phyloP scores from a whole-genome alignment of 2,888 invertebrate species.

The Hipparchia semele region DNA sequence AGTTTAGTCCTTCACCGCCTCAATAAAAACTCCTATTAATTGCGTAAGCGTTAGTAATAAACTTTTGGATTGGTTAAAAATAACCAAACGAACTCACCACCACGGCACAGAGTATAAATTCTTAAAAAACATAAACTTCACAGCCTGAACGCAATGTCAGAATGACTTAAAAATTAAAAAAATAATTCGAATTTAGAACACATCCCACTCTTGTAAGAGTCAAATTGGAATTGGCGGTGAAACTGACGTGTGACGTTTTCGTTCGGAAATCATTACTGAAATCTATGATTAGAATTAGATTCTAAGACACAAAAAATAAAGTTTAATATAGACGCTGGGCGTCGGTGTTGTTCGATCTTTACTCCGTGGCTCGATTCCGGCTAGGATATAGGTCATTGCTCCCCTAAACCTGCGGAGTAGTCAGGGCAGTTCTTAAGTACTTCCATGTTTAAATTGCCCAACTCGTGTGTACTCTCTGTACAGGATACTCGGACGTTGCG shows the following conservation, averaged over 20 bases:
- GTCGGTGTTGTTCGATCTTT: constrained; percentile 63
- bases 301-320: constrained; percentile 76
- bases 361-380: constrained; percentile 56
- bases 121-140: constrained; percentile 81
- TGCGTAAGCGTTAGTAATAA: constrained; percentile 80
- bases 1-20: constrained; percentile 76
- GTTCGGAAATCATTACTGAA: constrained; percentile 54
- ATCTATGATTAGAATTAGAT: constrained; percentile 74
- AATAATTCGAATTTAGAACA: constrained; percentile 52
- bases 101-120: constrained; percentile 70
- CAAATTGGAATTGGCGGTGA: constrained; percentile 64
- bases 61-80: constrained; percentile 80
- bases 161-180: constrained; percentile 47
- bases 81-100: constrained; percentile 69
- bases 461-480: constrained; percentile 77
- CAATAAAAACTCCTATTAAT: constrained; percentile 82
- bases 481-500: constrained; percentile 67
- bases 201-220: constrained; percentile 61
- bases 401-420: constrained; percentile 81
- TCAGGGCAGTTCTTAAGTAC: constrained; percentile 79
- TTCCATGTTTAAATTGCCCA: constrained; percentile 80
- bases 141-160: constrained; percentile 40
- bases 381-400: constrained; percentile 83
- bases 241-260: constrained; percentile 62
- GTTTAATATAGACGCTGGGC: constrained; percentile 66